Base-by-base conservation (phyloP, 1,140 invertebrate genomes). In the Frieseomelitta varia region DNA sequence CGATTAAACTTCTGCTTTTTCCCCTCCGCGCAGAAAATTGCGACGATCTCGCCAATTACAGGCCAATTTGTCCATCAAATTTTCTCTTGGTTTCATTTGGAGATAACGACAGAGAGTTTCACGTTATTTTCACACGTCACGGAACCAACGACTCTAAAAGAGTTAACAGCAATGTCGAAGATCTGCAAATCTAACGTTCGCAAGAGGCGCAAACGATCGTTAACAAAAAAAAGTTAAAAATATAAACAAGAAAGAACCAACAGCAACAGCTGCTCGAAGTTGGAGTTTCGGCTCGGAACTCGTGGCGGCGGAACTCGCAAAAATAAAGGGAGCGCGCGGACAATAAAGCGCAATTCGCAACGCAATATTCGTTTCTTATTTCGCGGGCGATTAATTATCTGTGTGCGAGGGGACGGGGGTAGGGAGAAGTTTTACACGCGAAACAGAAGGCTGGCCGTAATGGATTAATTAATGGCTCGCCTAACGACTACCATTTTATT, bases 401-500 rank as follows among this genome's bases (percentile, higher is more conserved):
- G 39, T 8, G 8, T 8, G 39, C 6, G 39, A 8, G 39, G 39
- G 2, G 6, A 39, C 39, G 39, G 6, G 39, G 39, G 4, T 39
- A 39, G 39, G 2, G 4, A 39, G 39, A 39, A 39, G 55, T 79
- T 87, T n/a, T 77, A 65, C 81, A 80, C 55, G 88, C 84, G 76
- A 90, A 86, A 84, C 88, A 79, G 75, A 74, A 85, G 77, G 84
- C 82, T 77, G 65, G 81, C 88, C 83, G 76, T 90, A 91, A 90
- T 91, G 88, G 90, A 90, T 91, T 89, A 92, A 93, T 92, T 90
- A 87, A 91, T 90, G 85, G 86, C 78, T 91, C 84, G 90, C 90
- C 90, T 91, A 88, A 91, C 87, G 73, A 87, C 86, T 61, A 86
- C 88, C 84, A 80, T 87, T 91, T 91, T 90, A 91, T 90, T 81